Evolutionary conservation across 2,113 vertebrate species (phyloP).

Genomic region (Nannobrachium achirus): DNA sequence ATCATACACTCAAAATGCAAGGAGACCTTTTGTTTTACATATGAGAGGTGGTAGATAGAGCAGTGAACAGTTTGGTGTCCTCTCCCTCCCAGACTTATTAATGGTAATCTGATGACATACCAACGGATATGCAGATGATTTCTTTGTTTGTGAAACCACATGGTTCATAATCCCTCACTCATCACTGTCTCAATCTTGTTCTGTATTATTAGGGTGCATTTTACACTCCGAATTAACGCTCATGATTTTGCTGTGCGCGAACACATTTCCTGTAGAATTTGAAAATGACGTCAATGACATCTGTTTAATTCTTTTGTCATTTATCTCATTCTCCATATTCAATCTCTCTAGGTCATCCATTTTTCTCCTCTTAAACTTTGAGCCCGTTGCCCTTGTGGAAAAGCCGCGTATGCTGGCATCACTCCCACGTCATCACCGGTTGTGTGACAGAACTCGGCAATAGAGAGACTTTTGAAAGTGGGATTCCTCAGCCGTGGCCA

Average conservation of each 20-base stretch:
- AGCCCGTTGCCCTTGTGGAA: not conserved
- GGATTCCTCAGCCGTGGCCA: conserved; percentile 24
- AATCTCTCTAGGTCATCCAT: not conserved
- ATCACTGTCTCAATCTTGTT: too few species aligned
- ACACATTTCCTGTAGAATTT: not conserved
- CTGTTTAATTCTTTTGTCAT: too few species aligned
- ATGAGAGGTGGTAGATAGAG: too few species aligned
- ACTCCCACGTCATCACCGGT: not conserved
- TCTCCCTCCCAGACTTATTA: not conserved
- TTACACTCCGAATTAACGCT: not conserved
- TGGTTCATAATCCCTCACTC: not conserved
- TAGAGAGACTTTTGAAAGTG: not conserved
- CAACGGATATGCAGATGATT: not conserved
- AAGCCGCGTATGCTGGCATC: not conserved
- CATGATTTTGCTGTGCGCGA: not conserved
- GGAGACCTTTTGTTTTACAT: not conserved
- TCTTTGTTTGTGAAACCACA: not conserved
- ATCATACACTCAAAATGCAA: not conserved
- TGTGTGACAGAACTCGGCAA: not conserved
- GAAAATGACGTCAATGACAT: not conserved
- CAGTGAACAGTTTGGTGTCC: not conserved
- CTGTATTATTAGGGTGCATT: too few species aligned
- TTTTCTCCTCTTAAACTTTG: not conserved
- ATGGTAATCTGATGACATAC: conserved; percentile 3
- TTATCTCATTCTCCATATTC: too few species aligned